Percentiles rank a stretch among this genome's conserved stretches.
Conservation (phyloP, 2,113 vertebrate genomes). For the Macaca fascicularis region DNA sequence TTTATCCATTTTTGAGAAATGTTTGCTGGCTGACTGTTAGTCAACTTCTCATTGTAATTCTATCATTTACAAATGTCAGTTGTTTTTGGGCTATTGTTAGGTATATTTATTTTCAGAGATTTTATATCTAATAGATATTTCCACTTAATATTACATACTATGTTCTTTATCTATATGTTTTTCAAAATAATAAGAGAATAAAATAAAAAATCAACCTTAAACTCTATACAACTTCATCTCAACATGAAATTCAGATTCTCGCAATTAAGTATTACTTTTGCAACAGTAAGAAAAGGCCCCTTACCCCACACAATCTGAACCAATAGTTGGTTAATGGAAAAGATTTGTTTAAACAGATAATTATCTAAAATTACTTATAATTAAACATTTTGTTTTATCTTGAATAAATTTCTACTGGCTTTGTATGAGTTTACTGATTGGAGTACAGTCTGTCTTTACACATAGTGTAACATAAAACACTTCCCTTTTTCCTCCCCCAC, state of each 20-base stretch:
- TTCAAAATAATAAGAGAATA: not conserved
- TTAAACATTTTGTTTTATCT: not conserved
- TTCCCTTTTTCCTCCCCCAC: not conserved
- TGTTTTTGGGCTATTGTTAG: not conserved
- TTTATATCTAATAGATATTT: not conserved
- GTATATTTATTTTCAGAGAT: slow-evolving; percentile 17
- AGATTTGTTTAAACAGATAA: not conserved
- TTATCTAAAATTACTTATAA: not conserved
- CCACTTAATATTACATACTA: not conserved
- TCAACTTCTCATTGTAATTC: not conserved
- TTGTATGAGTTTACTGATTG: not conserved
- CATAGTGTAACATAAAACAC: not conserved
- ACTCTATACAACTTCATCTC: not conserved
- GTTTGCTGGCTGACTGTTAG: not conserved
- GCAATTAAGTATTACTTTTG: not conserved
- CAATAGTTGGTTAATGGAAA: not conserved
- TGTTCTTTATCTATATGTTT: not conserved
- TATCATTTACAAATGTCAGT: not conserved
- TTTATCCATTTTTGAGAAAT: not conserved
- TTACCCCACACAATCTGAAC: not conserved
- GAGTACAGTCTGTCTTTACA: not conserved
- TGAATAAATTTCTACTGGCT: not conserved
- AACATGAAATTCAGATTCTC: not conserved
- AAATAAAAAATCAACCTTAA: not conserved
- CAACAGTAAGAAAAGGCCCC: not conserved